A percentile compares a stretch with the other conserved stretches of the same genome.
Evolutionary conservation across 2,888 invertebrate genomes (phyloP).

Genomic region (Thelaira solivaga): DNA sequence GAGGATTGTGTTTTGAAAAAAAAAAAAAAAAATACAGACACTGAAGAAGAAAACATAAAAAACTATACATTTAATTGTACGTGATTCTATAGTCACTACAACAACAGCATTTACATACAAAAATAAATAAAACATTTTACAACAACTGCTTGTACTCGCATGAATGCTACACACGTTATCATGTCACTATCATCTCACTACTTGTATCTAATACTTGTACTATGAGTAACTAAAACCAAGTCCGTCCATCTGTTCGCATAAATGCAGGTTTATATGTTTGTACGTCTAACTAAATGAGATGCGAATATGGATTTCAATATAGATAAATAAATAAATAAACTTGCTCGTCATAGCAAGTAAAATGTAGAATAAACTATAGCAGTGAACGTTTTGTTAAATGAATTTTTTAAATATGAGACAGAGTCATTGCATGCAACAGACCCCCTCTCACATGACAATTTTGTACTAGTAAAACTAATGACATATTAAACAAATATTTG

Average conservation of each 20-base stretch:
- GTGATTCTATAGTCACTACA: constrained; percentile 36
- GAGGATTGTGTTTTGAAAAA: constrained; percentile 9
- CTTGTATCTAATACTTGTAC: neutral
- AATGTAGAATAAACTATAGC: neutral
- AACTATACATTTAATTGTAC: constrained; percentile 57
- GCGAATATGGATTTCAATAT: constrained; percentile 11
- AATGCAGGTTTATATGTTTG: too few relatives aligned
- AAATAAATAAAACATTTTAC: too few relatives aligned
- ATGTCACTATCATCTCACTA: constrained; percentile 22
- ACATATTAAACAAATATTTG: too few relatives aligned
- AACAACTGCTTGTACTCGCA: neutral
- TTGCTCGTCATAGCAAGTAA: too few relatives aligned
- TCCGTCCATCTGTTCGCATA: constrained; percentile 9
- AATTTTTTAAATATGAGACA: constrained; percentile 13
- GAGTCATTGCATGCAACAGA: neutral
- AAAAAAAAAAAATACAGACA: constrained; percentile 11
- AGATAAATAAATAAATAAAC: neutral
- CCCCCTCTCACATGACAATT: constrained; percentile 38
- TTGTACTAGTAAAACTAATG: too few relatives aligned
- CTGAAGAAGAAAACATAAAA: neutral
- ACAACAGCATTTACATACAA: constrained; percentile 6
- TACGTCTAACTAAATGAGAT: constrained; percentile 1
- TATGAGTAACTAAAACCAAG: neutral
- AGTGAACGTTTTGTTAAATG: neutral
- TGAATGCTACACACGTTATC: neutral